Evolutionary conservation across 2,888 invertebrate species (phyloP).

Genomic region (Rotaria sp.): DNA sequence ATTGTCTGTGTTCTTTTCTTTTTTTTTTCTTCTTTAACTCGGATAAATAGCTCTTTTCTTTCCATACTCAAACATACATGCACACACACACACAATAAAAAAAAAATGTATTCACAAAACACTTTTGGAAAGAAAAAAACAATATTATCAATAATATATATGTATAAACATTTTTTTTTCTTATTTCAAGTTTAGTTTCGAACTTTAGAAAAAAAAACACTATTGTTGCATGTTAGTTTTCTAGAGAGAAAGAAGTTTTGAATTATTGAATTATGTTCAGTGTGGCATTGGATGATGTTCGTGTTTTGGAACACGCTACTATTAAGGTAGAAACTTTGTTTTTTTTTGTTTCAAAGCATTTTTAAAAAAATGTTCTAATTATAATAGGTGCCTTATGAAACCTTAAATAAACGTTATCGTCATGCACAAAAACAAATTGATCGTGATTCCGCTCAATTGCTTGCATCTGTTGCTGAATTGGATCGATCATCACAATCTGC

Average conservation of each 20-base stretch:
- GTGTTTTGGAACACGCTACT: not conserved
- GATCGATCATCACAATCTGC: conserved; percentile 59
- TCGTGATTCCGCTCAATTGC: conserved; percentile 73
- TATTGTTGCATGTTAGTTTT: conserved; percentile 9
- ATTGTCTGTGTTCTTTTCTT: not conserved
- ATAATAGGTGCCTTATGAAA: conserved; percentile 77
- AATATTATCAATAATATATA: conserved; percentile 9
- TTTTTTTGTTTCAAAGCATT: not conserved
- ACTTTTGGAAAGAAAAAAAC: not conserved
- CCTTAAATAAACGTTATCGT: conserved; percentile 90
- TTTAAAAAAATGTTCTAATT: not conserved
- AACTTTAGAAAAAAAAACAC: not conserved
- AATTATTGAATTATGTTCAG: not conserved
- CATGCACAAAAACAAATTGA: conserved; percentile 87
- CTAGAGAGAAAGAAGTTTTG: not conserved
- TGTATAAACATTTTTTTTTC: not conserved
- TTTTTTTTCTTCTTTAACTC: not conserved
- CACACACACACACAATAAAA: not conserved
- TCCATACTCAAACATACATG: not conserved
- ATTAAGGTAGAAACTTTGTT: not conserved
- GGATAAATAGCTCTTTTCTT: not conserved
- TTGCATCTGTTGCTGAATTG: conserved; percentile 70
- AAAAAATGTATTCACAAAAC: conserved; percentile 1
- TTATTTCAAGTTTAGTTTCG: not conserved
- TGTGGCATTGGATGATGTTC: conserved; percentile 3